These are phyloP conservation scores for Scaptomyza cyrtandrae DNA, from an alignment of 2,888 invertebrate genomes.

Conservation along the genomic window DNA sequence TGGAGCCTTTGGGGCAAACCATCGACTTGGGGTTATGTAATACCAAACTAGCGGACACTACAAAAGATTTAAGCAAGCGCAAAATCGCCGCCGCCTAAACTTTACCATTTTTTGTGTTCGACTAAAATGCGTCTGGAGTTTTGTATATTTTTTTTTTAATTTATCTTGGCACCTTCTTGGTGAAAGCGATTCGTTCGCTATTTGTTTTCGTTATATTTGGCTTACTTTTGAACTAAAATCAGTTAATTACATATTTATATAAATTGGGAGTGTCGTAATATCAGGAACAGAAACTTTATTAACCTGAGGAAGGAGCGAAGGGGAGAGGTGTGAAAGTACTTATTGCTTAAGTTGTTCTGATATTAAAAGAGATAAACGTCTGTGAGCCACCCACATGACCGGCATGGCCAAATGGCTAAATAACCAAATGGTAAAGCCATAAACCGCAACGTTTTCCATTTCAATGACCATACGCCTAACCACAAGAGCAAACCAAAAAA, in stretches of 20 bases:
- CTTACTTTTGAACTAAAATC: slow-evolving; percentile 59
- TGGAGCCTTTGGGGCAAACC: slow-evolving; percentile 2
- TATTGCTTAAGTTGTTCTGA: slow-evolving; percentile 35
- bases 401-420: slow-evolving; percentile 52
- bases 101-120: slow-evolving; percentile 38
- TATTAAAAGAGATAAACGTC: slow-evolving; percentile 32
- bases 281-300: neutral
- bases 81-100: slow-evolving; percentile 17
- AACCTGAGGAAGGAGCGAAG: neutral
- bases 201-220: slow-evolving; percentile 46
- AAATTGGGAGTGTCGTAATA: slow-evolving; percentile 42
- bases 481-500: slow-evolving; percentile 53
- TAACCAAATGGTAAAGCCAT: slow-evolving; percentile 7
- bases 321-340: slow-evolving; percentile 44
- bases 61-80: slow-evolving; percentile 12
- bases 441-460: slow-evolving; percentile 70
- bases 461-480: slow-evolving; percentile 54
- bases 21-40: slow-evolving; percentile 41
- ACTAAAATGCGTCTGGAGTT: slow-evolving; percentile 15
- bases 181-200: slow-evolving; percentile 53
- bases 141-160: slow-evolving; percentile 26
- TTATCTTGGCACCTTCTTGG: slow-evolving; percentile 67
- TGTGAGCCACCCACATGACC: slow-evolving; percentile 70
- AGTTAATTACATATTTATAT: slow-evolving; percentile 19
- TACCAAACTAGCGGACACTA: slow-evolving; percentile 20